phyloP scores from a whole-genome alignment of 1,140 invertebrate genomes.

The Brachionus plicatilis region DNA sequence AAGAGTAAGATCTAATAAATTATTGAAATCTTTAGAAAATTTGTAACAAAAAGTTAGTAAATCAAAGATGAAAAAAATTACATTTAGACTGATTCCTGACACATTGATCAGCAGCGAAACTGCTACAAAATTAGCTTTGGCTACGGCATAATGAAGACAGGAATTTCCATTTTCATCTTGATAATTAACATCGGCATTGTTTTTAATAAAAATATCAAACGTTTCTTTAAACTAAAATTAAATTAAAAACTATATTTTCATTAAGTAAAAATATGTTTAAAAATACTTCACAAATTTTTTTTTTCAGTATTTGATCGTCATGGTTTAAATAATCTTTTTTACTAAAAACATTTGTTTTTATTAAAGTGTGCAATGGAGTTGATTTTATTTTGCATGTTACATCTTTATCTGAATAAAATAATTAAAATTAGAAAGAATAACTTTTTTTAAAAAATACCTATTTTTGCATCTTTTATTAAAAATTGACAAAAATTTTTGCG shows the following conservation, averaged over 20 bases:
- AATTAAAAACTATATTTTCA: neutral
- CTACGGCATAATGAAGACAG: conserved; percentile 19
- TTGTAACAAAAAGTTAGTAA: neutral
- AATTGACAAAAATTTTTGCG: conserved; percentile 11
- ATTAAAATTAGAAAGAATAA: neutral
- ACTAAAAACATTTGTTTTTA: conserved; percentile 13
- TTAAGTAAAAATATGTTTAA: neutral
- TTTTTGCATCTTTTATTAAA: conserved; percentile 19
- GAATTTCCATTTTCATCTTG: neutral
- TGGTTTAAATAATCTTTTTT: neutral
- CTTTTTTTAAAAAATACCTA: neutral
- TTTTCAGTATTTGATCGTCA: neutral
- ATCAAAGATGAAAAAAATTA: neutral
- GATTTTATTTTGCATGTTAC: neutral
- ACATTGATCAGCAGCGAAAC: neutral
- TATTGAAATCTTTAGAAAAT: neutral
- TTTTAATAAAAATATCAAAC: neutral
- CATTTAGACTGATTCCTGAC: conserved; percentile 10
- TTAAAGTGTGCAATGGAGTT: conserved; percentile 7
- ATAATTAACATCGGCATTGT: neutral
- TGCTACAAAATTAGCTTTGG: neutral
- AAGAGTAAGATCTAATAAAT: neutral
- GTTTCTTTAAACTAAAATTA: conserved; percentile 21
- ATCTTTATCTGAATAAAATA: neutral
- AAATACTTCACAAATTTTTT: neutral